Base-by-base conservation (phyloP, 2,113 vertebrate genomes). In the Prionailurus viverrinus region DNA sequence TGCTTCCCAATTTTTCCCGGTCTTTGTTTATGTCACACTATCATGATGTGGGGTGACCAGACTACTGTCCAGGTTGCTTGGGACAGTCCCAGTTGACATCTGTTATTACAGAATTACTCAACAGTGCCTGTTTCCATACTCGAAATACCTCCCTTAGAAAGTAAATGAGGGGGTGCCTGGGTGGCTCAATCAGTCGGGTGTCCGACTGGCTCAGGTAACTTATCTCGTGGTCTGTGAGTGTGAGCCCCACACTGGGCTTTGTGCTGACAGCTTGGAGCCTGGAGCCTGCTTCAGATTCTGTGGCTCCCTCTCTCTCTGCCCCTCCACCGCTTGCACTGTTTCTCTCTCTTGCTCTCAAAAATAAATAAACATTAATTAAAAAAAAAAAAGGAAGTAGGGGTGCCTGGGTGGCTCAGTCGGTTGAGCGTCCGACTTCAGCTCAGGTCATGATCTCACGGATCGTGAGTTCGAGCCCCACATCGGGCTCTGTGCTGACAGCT, bases 21-120 rank as follows among this genome's bases (percentile, higher is more conserved):
- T 71, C 18, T 65, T 36, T 76, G 13, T 9, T 81, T 31, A 74
- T 2, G 4, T 19, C 41, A 53, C 18, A 45, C 11, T 65, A 1
- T 71, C 61, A 8, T 45, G 45, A 9, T 45, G 18, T 3, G 48
- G 33, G 18, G 10, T 27, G 31, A 58, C 12, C 39, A 73, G 51
- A n/a, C 29, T 55, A 25, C 11, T 23, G 7, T 89, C 27, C 92
- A 66, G 12, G 10, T 51, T 74, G 73, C 12, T 53, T 58, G 27
- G 14, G 5, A 39, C 10, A 51, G 5, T 58, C 51, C 7, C 29
- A 89, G 2, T 0, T 61, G 10, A 91, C n/a, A 63, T 21, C 29
- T 58, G 15, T 78, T 33, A n/a, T 66, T 48, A 25, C 63, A 90
- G 58, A 90, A 61, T 84, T n/a, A 89, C 82, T 53, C 79, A 82